Base-by-base conservation (phyloP, 2,113 vertebrate species). In the Dunckerocampus dactyliophorus region DNA sequence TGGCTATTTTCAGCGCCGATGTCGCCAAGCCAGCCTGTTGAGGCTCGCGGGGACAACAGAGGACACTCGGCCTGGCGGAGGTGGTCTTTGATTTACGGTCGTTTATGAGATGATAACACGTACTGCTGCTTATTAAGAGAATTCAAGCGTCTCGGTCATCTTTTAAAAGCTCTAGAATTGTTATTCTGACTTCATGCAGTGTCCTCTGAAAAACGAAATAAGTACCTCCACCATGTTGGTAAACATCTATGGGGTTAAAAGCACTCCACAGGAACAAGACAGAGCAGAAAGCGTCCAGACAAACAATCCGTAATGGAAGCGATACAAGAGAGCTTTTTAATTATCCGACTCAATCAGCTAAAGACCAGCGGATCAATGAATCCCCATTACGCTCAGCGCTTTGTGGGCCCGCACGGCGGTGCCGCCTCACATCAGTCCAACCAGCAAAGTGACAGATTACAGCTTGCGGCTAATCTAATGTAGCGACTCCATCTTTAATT, bases 291-390 rank as follows among this genome's bases (percentile, higher is more conserved):
- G 76, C 77, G 76, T 69, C 77, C 75, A 87, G 78, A 89, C 87
- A 91, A 91, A 90, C 87, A 89, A 87, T 85, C 85, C 84, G 88
- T 91, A 91, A 89, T 89, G 87, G 88, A 88, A 88, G 85, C 89
- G 88, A 89, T 90, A 89, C 85, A 82, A 90, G 86, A 88, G 90
- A 43, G 85, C 89, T 90, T 91, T 91, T 90, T 92, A 91, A 91
- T 91, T 91, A 91, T 91, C 88, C 88, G 88, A 91, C 89, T 90
- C 88, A 90, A 90, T 91, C 89, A 91, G 85, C 79, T 84, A 85
- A 87, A 89, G 90, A 83, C 87, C 85, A 82, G 82, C 57, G 78
- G 88, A 91, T 91, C 90, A 88, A 91, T 91, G 89, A 88, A 86
- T 89, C 81, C 86, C 89, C 86, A 90, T 91, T 90, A 90, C 81